phyloP scores from a whole-genome alignment of 2,113 vertebrate species.

The Piprites chloris region DNA sequence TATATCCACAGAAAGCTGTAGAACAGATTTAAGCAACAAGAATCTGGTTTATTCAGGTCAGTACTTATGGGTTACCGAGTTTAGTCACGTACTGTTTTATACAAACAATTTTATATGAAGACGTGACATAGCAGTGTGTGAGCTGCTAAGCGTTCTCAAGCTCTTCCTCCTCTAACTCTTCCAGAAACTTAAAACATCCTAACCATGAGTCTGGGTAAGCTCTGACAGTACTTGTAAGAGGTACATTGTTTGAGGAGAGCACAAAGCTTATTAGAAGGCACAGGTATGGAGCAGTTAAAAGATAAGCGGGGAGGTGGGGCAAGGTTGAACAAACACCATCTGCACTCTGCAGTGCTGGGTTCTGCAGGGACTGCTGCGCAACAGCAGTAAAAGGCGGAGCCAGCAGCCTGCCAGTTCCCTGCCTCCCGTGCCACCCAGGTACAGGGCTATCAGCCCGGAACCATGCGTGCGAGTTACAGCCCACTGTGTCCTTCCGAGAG shows the following conservation, averaged over 20 bases:
- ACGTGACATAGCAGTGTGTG: not conserved
- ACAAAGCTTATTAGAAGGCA: not conserved
- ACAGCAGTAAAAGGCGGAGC: slow-evolving; percentile 57
- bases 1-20: not conserved
- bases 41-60: not conserved
- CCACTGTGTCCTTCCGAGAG: fast-evolving
- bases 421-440: not conserved
- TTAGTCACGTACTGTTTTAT: not conserved
- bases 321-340: slow-evolving; percentile 56
- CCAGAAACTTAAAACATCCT: not conserved
- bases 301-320: slow-evolving; percentile 45
- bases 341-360: slow-evolving; percentile 28
- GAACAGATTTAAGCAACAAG: slow-evolving; percentile 5
- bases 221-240: not conserved
- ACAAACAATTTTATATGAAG: not conserved
- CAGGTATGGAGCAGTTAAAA: not conserved
- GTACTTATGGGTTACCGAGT: not conserved
- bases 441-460: not conserved
- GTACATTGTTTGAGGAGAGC: not conserved
- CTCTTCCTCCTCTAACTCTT: not conserved
- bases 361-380: slow-evolving; percentile 55
- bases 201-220: not conserved
- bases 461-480: fast-evolving
- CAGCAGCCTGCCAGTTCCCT: not conserved
- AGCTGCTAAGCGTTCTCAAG: not conserved